These are phyloP conservation scores for Aix galericulata DNA, from an alignment of 2,113 vertebrate genomes.

Conservation along the genomic window DNA sequence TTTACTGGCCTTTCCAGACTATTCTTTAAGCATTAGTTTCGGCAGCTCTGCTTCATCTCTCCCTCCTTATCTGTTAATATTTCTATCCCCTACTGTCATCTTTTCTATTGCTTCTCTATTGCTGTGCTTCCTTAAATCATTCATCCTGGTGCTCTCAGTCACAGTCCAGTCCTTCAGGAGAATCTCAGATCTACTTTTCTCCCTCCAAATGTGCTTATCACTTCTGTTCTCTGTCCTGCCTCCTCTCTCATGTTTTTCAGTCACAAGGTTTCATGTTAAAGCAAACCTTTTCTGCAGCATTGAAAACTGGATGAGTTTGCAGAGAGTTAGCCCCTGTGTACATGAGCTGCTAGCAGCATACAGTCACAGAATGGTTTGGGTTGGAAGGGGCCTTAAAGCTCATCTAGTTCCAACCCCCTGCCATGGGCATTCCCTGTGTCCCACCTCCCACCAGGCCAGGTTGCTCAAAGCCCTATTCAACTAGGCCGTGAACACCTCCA, in stretches of 20 bases:
- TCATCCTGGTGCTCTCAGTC: background rate
- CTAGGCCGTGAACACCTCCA: background rate
- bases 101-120: fast-evolving
- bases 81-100: background rate
- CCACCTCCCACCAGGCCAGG: background rate
- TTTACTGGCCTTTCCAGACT: background rate
- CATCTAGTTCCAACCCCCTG: background rate
- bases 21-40: background rate
- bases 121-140: background rate
- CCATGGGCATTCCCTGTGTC: background rate
- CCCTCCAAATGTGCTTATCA: background rate
- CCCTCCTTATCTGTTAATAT: background rate
- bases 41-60: background rate
- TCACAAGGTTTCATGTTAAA: background rate
- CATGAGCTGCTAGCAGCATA: background rate
- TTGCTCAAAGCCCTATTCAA: background rate
- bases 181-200: background rate
- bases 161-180: background rate
- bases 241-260: background rate
- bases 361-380: background rate
- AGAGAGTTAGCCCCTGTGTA: background rate
- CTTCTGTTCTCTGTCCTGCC: background rate
- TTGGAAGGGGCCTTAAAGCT: too few relatives aligned
- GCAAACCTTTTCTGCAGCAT: background rate
- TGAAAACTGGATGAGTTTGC: background rate